Percentiles rank a stretch among this genome's conserved stretches.
Conservation (phyloP, 2,888 invertebrate genomes). For the Temnothorax rugatulus region DNA sequence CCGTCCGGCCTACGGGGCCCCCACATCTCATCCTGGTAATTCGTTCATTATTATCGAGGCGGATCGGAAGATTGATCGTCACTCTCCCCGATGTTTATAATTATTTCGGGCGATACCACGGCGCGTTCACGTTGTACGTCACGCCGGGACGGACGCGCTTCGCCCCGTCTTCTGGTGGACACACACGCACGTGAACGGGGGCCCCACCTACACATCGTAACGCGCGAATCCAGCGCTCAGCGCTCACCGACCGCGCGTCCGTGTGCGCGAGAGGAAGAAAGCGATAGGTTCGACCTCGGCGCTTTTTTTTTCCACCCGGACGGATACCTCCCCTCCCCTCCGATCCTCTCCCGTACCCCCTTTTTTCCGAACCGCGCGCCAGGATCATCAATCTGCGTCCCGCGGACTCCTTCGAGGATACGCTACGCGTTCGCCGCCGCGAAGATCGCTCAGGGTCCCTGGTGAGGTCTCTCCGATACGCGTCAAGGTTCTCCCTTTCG, state of each 20-base stretch:
- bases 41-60: slow-evolving; percentile 81
- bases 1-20: slow-evolving; percentile 16
- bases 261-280: slow-evolving; percentile 62
- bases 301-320: slow-evolving; percentile 37
- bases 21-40: slow-evolving; percentile 70
- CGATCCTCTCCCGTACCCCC: slow-evolving; percentile 11
- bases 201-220: slow-evolving; percentile 17
- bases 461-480: slow-evolving; percentile 21
- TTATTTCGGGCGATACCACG: slow-evolving; percentile 80
- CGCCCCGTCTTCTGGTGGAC: slow-evolving; percentile 37
- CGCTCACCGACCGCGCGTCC: neutral
- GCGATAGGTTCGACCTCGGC: slow-evolving; percentile 62
- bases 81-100: slow-evolving; percentile 79
- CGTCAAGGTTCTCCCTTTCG: slow-evolving; percentile 34
- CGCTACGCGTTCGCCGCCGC: slow-evolving; percentile 45
- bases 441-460: slow-evolving; percentile 40
- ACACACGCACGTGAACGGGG: neutral
- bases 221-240: neutral
- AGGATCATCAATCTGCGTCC: slow-evolving; percentile 80
- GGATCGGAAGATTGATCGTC: slow-evolving; percentile 81
- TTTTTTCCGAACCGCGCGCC: slow-evolving; percentile 62
- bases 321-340: slow-evolving; percentile 3
- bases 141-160: slow-evolving; percentile 57
- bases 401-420: slow-evolving; percentile 63
- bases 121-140: slow-evolving; percentile 67